Evolutionary conservation across 2,113 vertebrate genomes (phyloP).

Genomic region (Hypanus sabinus): DNA sequence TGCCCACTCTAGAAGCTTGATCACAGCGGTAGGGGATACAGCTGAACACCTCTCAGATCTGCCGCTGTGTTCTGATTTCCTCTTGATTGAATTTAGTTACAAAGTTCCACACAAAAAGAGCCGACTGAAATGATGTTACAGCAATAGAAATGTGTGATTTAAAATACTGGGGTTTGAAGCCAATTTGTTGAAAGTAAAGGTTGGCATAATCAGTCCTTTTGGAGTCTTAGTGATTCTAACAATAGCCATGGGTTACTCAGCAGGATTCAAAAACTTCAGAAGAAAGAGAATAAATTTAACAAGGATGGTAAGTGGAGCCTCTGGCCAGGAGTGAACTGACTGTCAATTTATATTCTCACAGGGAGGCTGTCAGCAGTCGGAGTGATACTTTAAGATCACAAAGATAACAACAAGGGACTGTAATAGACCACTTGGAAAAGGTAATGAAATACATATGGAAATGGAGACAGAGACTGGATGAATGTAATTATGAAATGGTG

Average conservation of each 20-base stretch:
- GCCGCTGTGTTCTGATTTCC: not conserved
- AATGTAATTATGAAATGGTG: not conserved
- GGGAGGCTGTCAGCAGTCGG: not conserved
- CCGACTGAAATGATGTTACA: not conserved
- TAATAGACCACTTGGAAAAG: not conserved
- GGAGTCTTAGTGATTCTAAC: not conserved
- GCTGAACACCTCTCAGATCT: not conserved
- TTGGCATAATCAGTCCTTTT: not conserved
- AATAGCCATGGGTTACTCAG: not conserved
- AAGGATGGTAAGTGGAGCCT: not conserved
- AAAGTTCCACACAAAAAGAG: not conserved
- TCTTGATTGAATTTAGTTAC: not conserved
- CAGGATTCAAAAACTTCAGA: not conserved
- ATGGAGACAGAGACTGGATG: not conserved
- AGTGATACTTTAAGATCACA: not conserved
- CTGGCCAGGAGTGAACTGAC: not conserved
- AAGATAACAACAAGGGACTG: not conserved
- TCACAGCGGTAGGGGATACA: not conserved
- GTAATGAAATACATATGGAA: not conserved
- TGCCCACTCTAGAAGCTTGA: not conserved
- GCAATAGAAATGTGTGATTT: not conserved
- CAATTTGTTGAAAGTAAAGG: not conserved
- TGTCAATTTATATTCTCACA: not conserved
- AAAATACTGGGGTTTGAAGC: not conserved
- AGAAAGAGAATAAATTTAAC: not conserved